phyloP scores from a whole-genome alignment of 2,113 vertebrate species.

The Daubentonia madagascariensis region DNA sequence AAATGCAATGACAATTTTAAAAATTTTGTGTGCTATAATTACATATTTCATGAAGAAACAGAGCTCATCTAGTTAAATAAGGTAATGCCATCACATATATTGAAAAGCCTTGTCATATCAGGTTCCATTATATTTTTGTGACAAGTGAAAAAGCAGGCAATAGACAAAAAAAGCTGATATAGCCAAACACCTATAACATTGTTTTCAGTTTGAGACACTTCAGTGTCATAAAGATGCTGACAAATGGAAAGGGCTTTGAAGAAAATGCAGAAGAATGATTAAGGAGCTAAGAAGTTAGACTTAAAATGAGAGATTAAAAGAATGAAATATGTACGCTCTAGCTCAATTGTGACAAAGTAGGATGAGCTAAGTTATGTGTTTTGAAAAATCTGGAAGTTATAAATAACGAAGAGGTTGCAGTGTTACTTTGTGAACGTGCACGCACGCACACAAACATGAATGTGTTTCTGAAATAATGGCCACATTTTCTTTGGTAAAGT shows the following conservation, averaged over 20 bases:
- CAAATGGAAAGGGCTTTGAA: conserved; percentile 24
- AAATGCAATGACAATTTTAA: neutral
- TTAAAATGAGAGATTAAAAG: conserved; percentile 34
- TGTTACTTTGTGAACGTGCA: neutral
- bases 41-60: neutral
- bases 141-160: conserved; percentile 43
- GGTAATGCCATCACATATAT: neutral
- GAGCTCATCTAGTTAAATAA: neutral
- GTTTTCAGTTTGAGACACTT: conserved; percentile 30
- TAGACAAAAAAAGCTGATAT: conserved; percentile 30
- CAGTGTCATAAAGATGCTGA: conserved; percentile 19
- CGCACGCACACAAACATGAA: neutral
- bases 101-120: neutral
- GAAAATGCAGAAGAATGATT: conserved; percentile 5
- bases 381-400: neutral
- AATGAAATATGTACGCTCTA: neutral
- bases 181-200: conserved; percentile 11
- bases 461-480: neutral
- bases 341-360: neutral
- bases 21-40: neutral
- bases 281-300: neutral
- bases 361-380: neutral
- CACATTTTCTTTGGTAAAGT: neutral
- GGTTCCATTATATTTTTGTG: neutral
- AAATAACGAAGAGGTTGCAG: neutral